Evolutionary conservation across 2,888 invertebrate species (phyloP).

Genomic region (Myopa tessellatipennis): DNA sequence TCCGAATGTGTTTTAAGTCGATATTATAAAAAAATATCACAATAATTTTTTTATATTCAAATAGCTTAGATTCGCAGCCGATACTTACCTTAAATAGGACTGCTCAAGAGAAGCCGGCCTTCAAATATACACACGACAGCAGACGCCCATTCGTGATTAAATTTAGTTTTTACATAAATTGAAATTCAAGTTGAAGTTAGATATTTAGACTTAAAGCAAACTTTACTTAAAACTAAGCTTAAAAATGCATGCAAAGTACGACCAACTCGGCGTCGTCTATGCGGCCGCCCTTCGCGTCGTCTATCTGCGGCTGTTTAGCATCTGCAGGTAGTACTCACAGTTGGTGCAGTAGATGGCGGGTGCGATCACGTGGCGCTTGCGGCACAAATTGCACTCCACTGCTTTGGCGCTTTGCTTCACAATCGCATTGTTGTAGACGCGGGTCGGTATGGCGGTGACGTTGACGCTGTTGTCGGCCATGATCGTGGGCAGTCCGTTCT

Average conservation of each 20-base stretch:
- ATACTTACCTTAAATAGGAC: too few species aligned
- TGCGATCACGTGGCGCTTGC: conserved; percentile 83
- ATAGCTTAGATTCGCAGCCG: too few species aligned
- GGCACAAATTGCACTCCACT: conserved; percentile 85
- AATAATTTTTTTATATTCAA: too few species aligned
- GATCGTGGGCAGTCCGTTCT: conserved; percentile 56
- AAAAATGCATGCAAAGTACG: neutral
- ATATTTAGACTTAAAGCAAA: neutral
- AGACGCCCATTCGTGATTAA: too few species aligned
- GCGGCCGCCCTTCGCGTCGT: neutral
- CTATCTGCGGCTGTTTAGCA: conserved; percentile 66
- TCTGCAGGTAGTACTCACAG: conserved; percentile 92
- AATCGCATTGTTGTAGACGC: conserved; percentile 68
- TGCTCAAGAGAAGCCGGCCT: too few species aligned
- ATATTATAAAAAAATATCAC: too few species aligned
- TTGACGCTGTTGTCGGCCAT: conserved; percentile 50
- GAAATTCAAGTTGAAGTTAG: conserved; percentile 52
- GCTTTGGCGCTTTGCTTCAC: conserved; percentile 71
- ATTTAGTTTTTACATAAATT: too few species aligned
- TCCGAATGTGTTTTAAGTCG: too few species aligned
- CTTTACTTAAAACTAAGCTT: neutral
- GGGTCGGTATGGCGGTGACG: conserved; percentile 67
- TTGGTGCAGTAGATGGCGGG: conserved; percentile 88
- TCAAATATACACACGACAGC: too few species aligned
- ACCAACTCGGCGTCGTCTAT: neutral